Evolutionary conservation across 1,140 invertebrate genomes (phyloP), one percentile per base, ranked within the genome.

Genomic region (Megathymus violae): DNA sequence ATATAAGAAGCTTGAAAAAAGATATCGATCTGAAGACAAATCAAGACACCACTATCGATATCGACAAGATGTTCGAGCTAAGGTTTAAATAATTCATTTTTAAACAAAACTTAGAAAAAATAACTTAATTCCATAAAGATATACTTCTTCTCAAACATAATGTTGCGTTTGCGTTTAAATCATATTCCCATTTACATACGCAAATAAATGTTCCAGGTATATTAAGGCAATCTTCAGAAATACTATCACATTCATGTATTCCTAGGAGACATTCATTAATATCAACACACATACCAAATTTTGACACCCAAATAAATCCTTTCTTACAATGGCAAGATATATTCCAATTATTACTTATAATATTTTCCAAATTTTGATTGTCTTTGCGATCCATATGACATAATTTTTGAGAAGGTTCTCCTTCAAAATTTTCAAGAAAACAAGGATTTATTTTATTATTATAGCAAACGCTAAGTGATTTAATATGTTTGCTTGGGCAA

Each of bases 1-100:
- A 1, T 96, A 96, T 78, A 97, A 96, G 79, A 96, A 97, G 80
- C 92, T 95, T 64, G 96, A 97, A 62, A 96, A 96, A 75, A 91
- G 96, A 62, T 96, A 95, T 76, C 92, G 96, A 9, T 96, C 96
- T n/a, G 96, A 97, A 80, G 96, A 97, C 68, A 93, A 95, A 7
- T 91, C 93, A 0, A 92, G 93, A 50, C 93, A 95, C 78, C 93
- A 94, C 65, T 93, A 94, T 76, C 92, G 94, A 31, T 92, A 94
- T 46, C 91, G 94, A 64, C 93, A 94, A 36, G 95, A 96, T 68
- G 94, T 95, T 38, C 85, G 95, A 61, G 95, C 95, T 0, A 96
- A 96, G 92, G 94, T 94, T 71, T 58, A 59, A 34, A 44, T 62
- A 43, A 43, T 19, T 50, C 47, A 10, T 10, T 48, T 17, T n/a